Conservation (phyloP, 2,888 invertebrate genomes). For the Lomographa bimaculata region DNA sequence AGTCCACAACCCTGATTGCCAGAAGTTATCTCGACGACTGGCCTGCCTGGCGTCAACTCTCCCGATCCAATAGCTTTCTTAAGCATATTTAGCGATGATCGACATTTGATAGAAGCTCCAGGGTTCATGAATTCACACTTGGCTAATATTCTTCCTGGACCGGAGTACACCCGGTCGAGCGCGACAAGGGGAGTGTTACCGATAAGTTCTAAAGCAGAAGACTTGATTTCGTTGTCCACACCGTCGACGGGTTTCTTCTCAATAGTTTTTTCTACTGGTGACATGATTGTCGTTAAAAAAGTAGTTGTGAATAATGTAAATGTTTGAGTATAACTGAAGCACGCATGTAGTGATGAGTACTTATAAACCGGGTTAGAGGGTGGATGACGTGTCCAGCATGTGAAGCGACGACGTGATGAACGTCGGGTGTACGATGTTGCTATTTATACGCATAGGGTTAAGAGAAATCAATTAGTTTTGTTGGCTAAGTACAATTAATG, state of each 20-base stretch:
- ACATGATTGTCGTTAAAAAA: slow-evolving; percentile 18
- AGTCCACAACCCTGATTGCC: slow-evolving; percentile 77
- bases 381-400: slow-evolving; percentile 30
- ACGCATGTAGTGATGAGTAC: slow-evolving; percentile 12
- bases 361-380: slow-evolving; percentile 27
- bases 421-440: slow-evolving; percentile 17
- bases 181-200: slow-evolving; percentile 76
- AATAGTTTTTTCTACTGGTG: slow-evolving; percentile 11
- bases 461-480: too few relatives aligned
- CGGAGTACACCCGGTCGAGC: slow-evolving; percentile 65
- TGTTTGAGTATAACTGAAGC: slow-evolving; percentile 33
- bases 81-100: slow-evolving; percentile 71
- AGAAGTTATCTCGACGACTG: slow-evolving; percentile 70
- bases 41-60: slow-evolving; percentile 57
- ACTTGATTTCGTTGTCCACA: slow-evolving; percentile 59
- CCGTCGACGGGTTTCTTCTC: slow-evolving; percentile 45
- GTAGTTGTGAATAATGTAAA: slow-evolving; percentile 33
- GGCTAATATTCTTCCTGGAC: slow-evolving; percentile 69
- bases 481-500: too few relatives aligned
- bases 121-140: slow-evolving; percentile 80
- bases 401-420: slow-evolving; percentile 19
- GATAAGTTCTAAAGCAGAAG: slow-evolving; percentile 72
- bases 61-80: slow-evolving; percentile 55
- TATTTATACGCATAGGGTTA: neutral
- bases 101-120: slow-evolving; percentile 72